Percentiles rank a stretch among this genome's conserved stretches.
Conservation (phyloP, 2,113 vertebrate genomes). For the Nerophis lumbriciformis region DNA sequence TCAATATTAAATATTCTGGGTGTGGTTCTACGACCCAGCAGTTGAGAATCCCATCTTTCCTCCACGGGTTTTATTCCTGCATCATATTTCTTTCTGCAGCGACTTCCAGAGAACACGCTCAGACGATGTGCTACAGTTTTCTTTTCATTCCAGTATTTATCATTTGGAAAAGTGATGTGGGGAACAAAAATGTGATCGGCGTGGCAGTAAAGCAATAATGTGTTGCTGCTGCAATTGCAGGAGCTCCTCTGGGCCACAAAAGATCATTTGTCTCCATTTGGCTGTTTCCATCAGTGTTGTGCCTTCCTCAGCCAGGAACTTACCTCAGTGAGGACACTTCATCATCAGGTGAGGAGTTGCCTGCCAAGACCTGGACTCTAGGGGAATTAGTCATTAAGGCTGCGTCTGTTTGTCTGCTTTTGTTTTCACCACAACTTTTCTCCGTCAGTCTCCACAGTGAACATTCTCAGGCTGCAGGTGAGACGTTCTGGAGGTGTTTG, state of each 20-base stretch:
- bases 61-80: not conserved
- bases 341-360: not conserved
- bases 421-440: not conserved
- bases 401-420: not conserved
- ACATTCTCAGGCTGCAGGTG: not conserved
- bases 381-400: not conserved
- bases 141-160: not conserved
- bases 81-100: not conserved
- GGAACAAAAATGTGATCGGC: not conserved
- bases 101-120: not conserved
- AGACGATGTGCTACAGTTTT: not conserved
- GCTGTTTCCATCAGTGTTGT: not conserved
- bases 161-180: not conserved
- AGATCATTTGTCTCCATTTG: constrained; percentile 1
- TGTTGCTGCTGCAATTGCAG: not conserved
- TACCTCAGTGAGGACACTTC: not conserved
- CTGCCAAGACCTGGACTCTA: not conserved
- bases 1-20: too few species aligned
- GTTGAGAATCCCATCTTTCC: too few species aligned
- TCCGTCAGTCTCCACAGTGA: not conserved
- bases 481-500: too few species aligned
- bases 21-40: too few species aligned
- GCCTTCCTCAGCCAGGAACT: not conserved
- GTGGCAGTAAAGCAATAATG: not conserved
- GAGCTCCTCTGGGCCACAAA: not conserved